Evolutionary conservation across 2,888 invertebrate species (phyloP).

Genomic region (Erebia epiphron): DNA sequence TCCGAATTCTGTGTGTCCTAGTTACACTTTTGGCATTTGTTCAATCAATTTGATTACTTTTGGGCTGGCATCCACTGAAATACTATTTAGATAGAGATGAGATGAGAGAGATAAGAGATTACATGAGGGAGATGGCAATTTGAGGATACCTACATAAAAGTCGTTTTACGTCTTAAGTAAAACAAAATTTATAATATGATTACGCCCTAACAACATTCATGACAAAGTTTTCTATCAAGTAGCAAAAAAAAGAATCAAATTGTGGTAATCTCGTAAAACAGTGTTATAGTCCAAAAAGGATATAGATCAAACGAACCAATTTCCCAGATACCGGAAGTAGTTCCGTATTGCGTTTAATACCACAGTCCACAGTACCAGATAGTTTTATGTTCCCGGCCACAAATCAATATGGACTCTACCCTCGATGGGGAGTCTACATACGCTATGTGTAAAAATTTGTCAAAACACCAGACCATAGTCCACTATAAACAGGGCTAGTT

Average conservation of each 20-base stretch:
- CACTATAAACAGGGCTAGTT: too few relatives aligned
- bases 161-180: too few relatives aligned
- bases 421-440: neutral
- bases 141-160: too few relatives aligned
- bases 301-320: conserved; percentile 17
- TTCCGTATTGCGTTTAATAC: conserved; percentile 23
- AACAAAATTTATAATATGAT: neutral
- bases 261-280: conserved; percentile 8
- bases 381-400: conserved; percentile 19
- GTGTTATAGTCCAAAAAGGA: neutral
- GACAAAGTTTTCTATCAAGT: neutral
- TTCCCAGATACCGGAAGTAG: conserved; percentile 15
- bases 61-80: too few relatives aligned
- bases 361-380: conserved; percentile 16
- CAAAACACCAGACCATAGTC: neutral
- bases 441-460: neutral
- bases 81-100: too few relatives aligned
- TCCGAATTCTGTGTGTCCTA: too few relatives aligned
- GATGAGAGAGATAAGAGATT: too few relatives aligned
- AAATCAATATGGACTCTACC: conserved; percentile 1
- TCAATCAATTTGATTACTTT: too few relatives aligned
- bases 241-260: neutral
- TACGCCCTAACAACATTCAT: neutral
- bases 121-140: too few relatives aligned
- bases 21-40: too few relatives aligned